Evolutionary conservation across 1,140 invertebrate genomes (phyloP), one percentile per base, ranked within the genome.

Genomic region (Eriocheir sinensis): DNA sequence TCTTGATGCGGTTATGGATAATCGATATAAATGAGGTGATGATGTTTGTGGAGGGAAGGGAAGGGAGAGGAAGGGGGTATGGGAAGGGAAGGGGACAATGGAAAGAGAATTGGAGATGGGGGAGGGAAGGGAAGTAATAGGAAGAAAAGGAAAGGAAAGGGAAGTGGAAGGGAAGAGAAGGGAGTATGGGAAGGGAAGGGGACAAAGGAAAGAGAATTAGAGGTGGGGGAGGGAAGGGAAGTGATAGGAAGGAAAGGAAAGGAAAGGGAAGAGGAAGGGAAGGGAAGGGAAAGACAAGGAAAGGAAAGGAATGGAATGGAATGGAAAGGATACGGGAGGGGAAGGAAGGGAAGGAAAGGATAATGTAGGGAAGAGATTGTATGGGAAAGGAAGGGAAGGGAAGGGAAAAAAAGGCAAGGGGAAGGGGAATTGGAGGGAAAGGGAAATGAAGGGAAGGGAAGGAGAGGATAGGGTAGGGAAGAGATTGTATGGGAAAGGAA

Each of bases 21-120:
- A 72, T 72, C 60, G 60, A 72, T 72, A n/a, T 6, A n/a, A 72
- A 72, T 72, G 60, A 72, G n/a, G 60, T 72, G 60, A n/a, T 72
- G 60, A n/a, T 72, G 60, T 72, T 72, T 72, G 60, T 72, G 60
- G 17, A n/a, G 60, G 27, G 27, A n/a, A n/a, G 60, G n/a, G 60
- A 1, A 72, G 60, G 0, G 21, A 21, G 60, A n/a, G 4, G 44
- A 6, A 6, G 44, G 44, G 44, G 44, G 44, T 48, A 6, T 48
- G 44, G 15, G n/a, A n/a, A n/a, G n/a, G n/a, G n/a, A n/a, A n/a
- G n/a, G 4, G 44, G 44, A 6, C 15, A 15, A 15, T 6, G 44
- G 44, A 4, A 6, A 15, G 15, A 48, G 60, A n/a, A 21, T 53
- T 53, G 27, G 60, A n/a, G 60, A n/a, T 72, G 60, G 48, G 21